phyloP scores from a whole-genome alignment of 2,113 vertebrate species.

The Sturnira hondurensis region DNA sequence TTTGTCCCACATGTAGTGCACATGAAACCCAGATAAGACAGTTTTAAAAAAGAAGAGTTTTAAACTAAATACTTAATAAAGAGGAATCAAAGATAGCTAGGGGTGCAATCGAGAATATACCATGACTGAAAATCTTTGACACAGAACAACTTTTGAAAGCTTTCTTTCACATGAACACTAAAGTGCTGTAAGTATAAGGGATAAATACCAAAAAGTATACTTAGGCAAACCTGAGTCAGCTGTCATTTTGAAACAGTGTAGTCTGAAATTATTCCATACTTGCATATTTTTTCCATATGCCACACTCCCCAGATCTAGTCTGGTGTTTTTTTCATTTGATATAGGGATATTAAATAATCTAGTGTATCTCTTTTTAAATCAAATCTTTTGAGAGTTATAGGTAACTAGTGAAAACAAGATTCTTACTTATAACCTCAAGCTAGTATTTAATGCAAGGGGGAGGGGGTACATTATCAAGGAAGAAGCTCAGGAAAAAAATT shows the following conservation, averaged over 20 bases:
- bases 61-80: background rate
- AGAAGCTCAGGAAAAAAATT: slow-evolving; percentile 38
- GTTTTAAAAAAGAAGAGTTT: background rate
- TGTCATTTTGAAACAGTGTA: slow-evolving; percentile 19
- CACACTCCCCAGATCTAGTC: slow-evolving; percentile 38
- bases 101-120: background rate
- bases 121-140: background rate
- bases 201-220: slow-evolving; percentile 1
- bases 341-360: slow-evolving; percentile 66
- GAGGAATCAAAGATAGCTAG: background rate
- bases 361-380: slow-evolving; percentile 61
- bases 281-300: slow-evolving; percentile 59
- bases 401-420: slow-evolving; percentile 75
- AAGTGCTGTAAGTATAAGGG: background rate
- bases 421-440: slow-evolving; percentile 80
- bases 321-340: slow-evolving; percentile 58
- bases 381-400: slow-evolving; percentile 75
- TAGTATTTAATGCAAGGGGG: slow-evolving; percentile 77
- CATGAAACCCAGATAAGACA: background rate
- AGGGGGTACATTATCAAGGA: slow-evolving; percentile 65
- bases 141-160: slow-evolving; percentile 23
- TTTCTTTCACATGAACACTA: background rate
- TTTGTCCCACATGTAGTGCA: background rate
- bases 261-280: slow-evolving; percentile 48
- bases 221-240: slow-evolving; percentile 31